Conservation (phyloP, 2,113 vertebrate species). For the Pavo muticus region DNA sequence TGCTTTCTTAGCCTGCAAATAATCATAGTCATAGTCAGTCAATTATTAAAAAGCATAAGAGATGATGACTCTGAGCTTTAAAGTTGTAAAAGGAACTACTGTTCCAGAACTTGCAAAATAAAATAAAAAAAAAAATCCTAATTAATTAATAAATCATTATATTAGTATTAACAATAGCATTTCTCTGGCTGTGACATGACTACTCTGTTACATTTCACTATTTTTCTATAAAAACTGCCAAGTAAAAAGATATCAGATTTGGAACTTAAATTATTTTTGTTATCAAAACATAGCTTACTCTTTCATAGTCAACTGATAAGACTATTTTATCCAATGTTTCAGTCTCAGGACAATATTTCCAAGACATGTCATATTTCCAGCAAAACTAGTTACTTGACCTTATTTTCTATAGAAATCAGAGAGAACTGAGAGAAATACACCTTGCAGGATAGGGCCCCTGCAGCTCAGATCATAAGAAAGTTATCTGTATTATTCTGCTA, state of each 20-base stretch:
- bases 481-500: not conserved
- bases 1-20: not conserved
- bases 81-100: not conserved
- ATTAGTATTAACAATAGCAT: not conserved
- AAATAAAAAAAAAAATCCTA: not conserved
- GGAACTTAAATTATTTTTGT: not conserved
- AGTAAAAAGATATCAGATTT: not conserved
- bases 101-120: not conserved
- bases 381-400: not conserved
- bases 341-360: not conserved
- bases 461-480: not conserved
- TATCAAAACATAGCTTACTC: not conserved
- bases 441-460: not conserved
- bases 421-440: not conserved
- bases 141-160: not conserved
- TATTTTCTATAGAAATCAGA: not conserved
- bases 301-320: not conserved
- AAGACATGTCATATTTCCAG: not conserved
- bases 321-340: not conserved
- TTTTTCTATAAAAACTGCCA: not conserved
- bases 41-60: not conserved
- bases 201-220: not conserved
- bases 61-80: not conserved
- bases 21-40: not conserved
- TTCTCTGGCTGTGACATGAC: not conserved